Conservation (phyloP, 2,113 vertebrate species). For the Sinocyclocheilus anophthalmus region DNA sequence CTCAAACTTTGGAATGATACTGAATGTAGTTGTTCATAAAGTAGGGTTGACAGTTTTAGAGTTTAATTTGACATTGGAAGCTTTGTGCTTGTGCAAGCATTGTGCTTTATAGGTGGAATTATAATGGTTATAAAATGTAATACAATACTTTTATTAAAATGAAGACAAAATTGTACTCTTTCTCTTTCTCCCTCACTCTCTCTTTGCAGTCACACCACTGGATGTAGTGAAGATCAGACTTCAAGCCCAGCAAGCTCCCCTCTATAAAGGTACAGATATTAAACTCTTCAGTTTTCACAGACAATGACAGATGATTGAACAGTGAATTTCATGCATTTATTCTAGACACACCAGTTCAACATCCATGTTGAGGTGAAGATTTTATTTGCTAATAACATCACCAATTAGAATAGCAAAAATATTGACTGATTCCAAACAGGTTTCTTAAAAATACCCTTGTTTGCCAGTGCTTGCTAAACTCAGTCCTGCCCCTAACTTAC, state of each 20-base stretch:
- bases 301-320: not conserved
- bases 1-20: not conserved
- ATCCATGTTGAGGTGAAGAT: not conserved
- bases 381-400: not conserved
- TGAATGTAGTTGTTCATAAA: too few relatives aligned
- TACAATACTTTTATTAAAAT: not conserved
- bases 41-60: too few relatives aligned
- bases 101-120: not conserved
- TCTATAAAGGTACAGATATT: slow-evolving; percentile 76
- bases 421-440: not conserved
- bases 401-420: not conserved
- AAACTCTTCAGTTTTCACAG: not conserved
- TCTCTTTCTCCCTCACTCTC: not conserved
- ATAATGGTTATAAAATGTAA: not conserved
- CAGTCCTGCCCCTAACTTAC: not conserved
- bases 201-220: slow-evolving; percentile 85
- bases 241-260: slow-evolving; percentile 87
- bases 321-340: not conserved
- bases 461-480: not conserved
- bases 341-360: not conserved
- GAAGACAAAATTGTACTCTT: not conserved
- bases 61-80: not conserved
- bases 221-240: slow-evolving; percentile 95
- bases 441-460: not conserved
- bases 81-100: not conserved